These are phyloP conservation scores for Enteromius paludinosus DNA, from an alignment of 2,797 vertebrate genomes.

Conservation along the genomic window DNA sequence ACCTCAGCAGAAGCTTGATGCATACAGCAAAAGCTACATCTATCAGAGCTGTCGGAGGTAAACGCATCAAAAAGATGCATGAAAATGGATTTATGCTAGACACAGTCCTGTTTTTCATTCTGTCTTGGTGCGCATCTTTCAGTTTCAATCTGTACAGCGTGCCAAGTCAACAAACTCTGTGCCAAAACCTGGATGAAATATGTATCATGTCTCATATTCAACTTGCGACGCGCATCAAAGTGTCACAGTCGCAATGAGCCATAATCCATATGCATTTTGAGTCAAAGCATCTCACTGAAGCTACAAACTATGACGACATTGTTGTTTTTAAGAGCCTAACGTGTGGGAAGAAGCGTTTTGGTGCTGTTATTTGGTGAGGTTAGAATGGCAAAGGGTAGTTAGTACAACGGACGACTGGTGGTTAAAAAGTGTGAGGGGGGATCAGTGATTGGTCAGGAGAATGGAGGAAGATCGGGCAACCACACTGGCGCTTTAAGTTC, in stretches of 20 bases:
- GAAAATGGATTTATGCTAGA: constrained; percentile 34
- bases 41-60: constrained; percentile 18
- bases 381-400: constrained; percentile 67
- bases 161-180: constrained; percentile 33
- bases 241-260: constrained; percentile 28
- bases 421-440: constrained; percentile 66
- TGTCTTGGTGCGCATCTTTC: constrained; percentile 20
- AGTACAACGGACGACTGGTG: constrained; percentile 60
- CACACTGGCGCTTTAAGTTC: constrained; percentile 60
- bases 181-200: constrained; percentile 6
- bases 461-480: constrained; percentile 58
- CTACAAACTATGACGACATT: constrained; percentile 21
- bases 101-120: constrained; percentile 29
- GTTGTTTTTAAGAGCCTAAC: background rate
- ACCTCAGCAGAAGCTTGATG: constrained; percentile 42
- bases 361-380: constrained; percentile 16
- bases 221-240: constrained; percentile 2
- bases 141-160: constrained; percentile 18
- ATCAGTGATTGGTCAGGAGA: constrained; percentile 58
- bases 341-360: background rate
- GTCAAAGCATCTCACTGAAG: constrained; percentile 7
- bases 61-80: constrained; percentile 45
- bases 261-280: constrained; percentile 26
- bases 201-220: constrained; percentile 27
- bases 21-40: constrained; percentile 32